Conservation (phyloP, 2,113 vertebrate species). For the Thunnus thynnus region DNA sequence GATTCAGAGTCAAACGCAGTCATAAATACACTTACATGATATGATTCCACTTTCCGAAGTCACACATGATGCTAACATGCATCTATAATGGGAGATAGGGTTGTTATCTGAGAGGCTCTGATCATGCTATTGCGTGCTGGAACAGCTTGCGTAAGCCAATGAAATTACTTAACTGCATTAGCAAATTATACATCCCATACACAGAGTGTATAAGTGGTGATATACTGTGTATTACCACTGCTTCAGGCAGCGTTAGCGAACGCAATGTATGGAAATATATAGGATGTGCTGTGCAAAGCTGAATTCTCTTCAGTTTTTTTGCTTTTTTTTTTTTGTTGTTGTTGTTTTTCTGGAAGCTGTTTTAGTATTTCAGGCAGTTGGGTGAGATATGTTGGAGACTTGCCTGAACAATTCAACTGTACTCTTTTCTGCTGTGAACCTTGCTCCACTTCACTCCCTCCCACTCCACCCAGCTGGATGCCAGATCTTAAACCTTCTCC, state of each 20-base stretch:
- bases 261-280: neutral
- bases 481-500: constrained; percentile 45
- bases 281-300: neutral
- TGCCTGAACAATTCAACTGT: constrained; percentile 7
- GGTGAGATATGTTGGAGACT: neutral
- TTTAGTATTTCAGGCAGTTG: neutral
- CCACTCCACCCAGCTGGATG: constrained; percentile 25
- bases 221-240: neutral
- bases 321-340: too few relatives aligned
- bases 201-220: neutral
- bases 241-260: neutral
- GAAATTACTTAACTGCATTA: constrained; percentile 21
- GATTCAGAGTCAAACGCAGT: neutral
- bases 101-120: constrained; percentile 9
- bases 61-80: constrained; percentile 21
- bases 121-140: neutral
- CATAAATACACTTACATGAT: constrained; percentile 29
- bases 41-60: constrained; percentile 2
- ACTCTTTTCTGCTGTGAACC: neutral
- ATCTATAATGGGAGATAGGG: constrained; percentile 32
- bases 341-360: neutral
- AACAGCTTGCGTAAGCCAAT: constrained; percentile 8
- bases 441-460: constrained; percentile 10
- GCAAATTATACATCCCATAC: constrained; percentile 24
- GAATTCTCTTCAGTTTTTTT: neutral